A percentile compares a stretch with the other conserved stretches of the same genome.
Evolutionary conservation across 2,888 invertebrate species (phyloP).

Genomic region (Zygothrica quintamaculata): DNA sequence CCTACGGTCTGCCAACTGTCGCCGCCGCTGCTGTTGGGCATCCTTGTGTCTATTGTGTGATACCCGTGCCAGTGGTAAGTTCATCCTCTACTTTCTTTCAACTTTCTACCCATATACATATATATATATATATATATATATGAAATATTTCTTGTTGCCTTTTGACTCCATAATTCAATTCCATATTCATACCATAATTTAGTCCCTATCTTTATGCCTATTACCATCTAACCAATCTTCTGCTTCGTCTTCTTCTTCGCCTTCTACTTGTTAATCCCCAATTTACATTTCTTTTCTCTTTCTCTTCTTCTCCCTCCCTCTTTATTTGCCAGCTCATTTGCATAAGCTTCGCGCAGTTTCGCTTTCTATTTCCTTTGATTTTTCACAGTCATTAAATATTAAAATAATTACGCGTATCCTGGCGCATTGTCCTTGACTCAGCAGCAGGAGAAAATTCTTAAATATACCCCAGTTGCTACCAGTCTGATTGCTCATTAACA

Average conservation of each 20-base stretch:
- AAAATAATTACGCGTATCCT: conserved; percentile 63
- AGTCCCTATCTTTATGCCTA: background rate
- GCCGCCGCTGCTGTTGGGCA: conserved; percentile 82
- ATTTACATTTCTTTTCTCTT: too few species aligned
- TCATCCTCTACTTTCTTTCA: background rate
- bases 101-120: too few species aligned
- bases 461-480: conserved; percentile 16
- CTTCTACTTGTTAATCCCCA: too few species aligned
- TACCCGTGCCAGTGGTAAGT: conserved; percentile 83
- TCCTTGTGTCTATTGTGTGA: conserved; percentile 84
- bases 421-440: conserved; percentile 7
- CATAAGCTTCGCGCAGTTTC: conserved; percentile 35
- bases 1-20: conserved; percentile 82
- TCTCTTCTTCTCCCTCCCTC: too few species aligned
- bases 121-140: too few species aligned
- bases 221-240: background rate
- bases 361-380: conserved; percentile 49
- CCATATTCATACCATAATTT: too few species aligned
- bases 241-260: background rate
- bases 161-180: too few species aligned
- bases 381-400: conserved; percentile 65
- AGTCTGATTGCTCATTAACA: conserved; percentile 58
- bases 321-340: conserved; percentile 34
- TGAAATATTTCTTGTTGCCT: too few species aligned
- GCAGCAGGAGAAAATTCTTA: background rate